phyloP scores from a whole-genome alignment of 2,113 vertebrate genomes.

The Clinocottus analis region DNA sequence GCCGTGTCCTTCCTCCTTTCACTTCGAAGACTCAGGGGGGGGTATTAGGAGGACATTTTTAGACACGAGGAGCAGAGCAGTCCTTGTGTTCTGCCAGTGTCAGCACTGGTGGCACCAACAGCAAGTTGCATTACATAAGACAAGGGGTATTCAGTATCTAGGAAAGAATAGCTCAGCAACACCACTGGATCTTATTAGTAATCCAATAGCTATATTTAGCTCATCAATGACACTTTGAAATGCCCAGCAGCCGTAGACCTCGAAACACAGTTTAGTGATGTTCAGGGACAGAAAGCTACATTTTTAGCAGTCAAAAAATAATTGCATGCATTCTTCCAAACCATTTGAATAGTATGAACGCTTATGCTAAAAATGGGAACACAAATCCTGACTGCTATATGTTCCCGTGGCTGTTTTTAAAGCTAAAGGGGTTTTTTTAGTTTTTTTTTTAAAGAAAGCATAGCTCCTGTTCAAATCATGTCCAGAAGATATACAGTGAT shows the following conservation, averaged over 20 bases:
- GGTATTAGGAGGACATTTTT: slow-evolving; percentile 65
- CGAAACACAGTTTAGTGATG: slow-evolving; percentile 3
- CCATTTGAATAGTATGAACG: slow-evolving; percentile 39
- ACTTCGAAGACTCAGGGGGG: slow-evolving; percentile 60
- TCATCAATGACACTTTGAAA: slow-evolving; percentile 32
- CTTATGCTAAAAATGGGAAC: slow-evolving; percentile 30
- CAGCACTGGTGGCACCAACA: slow-evolving; percentile 72
- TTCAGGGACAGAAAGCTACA: slow-evolving; percentile 15
- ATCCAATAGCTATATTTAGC: slow-evolving; percentile 56
- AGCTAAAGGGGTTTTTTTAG: no score
- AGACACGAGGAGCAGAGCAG: slow-evolving; percentile 64
- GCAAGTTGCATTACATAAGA: slow-evolving; percentile 64
- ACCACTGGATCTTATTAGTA: slow-evolving; percentile 44
- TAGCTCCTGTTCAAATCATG: slow-evolving; percentile 16
- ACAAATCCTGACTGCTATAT: neutral
- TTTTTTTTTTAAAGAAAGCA: slow-evolving; percentile 11
- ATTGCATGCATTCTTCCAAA: slow-evolving; percentile 7
- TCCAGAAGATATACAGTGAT: neutral
- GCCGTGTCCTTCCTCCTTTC: slow-evolving; percentile 66
- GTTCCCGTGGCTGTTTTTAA: slow-evolving; percentile 20
- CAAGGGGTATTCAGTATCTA: slow-evolving; percentile 63
- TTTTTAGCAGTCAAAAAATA: slow-evolving; percentile 28
- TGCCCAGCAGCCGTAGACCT: slow-evolving; percentile 13
- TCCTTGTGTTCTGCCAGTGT: slow-evolving; percentile 76
- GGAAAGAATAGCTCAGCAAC: slow-evolving; percentile 58